These are phyloP conservation scores for Dasysyrphus albostriatus DNA, from an alignment of 2,888 invertebrate species.

Conservation along the genomic window DNA sequence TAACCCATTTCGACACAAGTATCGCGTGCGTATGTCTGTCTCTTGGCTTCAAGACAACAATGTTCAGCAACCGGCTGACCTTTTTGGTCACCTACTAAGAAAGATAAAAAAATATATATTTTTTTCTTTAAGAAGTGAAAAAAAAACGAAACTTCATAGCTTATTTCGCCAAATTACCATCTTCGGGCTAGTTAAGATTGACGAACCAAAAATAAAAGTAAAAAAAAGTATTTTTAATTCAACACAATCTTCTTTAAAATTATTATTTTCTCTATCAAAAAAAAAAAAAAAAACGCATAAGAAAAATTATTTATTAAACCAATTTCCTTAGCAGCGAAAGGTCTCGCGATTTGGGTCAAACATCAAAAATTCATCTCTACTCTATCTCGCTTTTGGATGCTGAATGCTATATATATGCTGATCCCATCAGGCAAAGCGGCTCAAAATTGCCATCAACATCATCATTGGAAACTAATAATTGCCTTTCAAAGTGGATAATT, in stretches of 20 bases:
- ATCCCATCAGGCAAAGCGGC: background rate
- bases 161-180: constrained; percentile 59
- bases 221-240: constrained; percentile 22
- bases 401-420: background rate
- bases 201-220: constrained; percentile 10
- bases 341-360: constrained; percentile 59
- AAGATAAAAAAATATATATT: background rate
- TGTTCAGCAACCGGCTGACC: constrained; percentile 35
- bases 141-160: background rate
- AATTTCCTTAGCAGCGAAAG: constrained; percentile 46
- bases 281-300: constrained; percentile 52
- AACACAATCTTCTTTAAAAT: constrained; percentile 27
- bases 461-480: constrained; percentile 67
- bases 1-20: constrained; percentile 40
- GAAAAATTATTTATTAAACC: constrained; percentile 55
- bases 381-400: background rate
- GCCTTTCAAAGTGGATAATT: constrained; percentile 70
- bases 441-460: background rate
- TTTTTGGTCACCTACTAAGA: constrained; percentile 13
- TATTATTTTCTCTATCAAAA: constrained; percentile 29
- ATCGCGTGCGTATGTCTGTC: constrained; percentile 38
- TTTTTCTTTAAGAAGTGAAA: background rate
- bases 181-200: constrained; percentile 29
- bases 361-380: constrained; percentile 54
- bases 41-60: background rate